Conservation (phyloP, 1,140 invertebrate species). For the Orius insidiosus region DNA sequence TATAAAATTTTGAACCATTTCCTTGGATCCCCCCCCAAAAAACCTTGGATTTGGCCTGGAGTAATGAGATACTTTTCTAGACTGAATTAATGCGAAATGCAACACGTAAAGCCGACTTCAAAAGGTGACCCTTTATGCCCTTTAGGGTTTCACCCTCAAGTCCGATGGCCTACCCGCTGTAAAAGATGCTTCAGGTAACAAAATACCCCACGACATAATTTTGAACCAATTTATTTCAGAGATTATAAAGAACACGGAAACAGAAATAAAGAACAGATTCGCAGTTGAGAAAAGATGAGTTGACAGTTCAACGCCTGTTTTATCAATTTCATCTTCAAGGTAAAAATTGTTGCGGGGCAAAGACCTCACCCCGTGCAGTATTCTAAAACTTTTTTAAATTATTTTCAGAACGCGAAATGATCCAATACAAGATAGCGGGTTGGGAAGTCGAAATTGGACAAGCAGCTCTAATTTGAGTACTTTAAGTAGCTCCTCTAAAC, state of each 20-base stretch:
- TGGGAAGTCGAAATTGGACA: conserved; percentile 17
- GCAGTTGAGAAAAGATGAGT: conserved; percentile 36
- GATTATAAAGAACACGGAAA: conserved; percentile 80
- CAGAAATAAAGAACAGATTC: conserved; percentile 38
- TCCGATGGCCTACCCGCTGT: conserved; percentile 79
- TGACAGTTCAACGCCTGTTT: conserved; percentile 57
- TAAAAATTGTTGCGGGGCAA: background rate
- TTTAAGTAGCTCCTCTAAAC: conserved; percentile 4
- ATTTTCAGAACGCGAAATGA: conserved; percentile 1
- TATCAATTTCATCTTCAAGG: conserved; percentile 26
- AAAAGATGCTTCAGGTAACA: conserved; percentile 73
- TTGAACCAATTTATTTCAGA: conserved; percentile 29
- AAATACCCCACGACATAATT: background rate
- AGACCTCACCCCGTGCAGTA: background rate
- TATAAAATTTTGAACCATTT: too few relatives aligned
- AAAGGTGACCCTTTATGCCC: conserved; percentile 74
- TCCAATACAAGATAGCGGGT: conserved; percentile 9
- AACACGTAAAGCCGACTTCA: conserved; percentile 59
- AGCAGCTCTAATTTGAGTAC: conserved; percentile 17
- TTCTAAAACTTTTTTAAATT: too few relatives aligned
- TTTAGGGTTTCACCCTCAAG: conserved; percentile 84
- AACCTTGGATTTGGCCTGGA: too few relatives aligned
- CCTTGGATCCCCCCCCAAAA: too few relatives aligned
- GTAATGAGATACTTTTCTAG: background rate
- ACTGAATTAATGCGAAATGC: conserved; percentile 34